Conservation (phyloP, 2,888 invertebrate species). For the Lacanobia wlatinum region DNA sequence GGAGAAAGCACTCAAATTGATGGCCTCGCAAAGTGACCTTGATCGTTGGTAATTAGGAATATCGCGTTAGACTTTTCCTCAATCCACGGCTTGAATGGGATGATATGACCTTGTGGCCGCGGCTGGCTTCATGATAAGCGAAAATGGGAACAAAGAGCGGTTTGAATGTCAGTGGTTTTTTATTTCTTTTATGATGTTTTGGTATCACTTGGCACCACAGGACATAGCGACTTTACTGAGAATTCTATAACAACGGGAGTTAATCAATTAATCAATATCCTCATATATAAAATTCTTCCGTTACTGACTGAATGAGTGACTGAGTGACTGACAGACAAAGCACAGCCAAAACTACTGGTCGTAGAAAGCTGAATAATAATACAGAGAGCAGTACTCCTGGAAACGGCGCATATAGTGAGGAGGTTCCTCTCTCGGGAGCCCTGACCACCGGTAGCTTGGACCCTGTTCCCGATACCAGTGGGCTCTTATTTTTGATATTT, state of each 20-base stretch:
- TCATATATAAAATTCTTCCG: no score
- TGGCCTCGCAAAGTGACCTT: constrained; percentile 41
- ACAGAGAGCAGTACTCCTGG: no score
- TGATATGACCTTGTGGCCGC: constrained; percentile 42
- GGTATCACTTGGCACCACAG: not conserved
- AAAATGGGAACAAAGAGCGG: constrained; percentile 25
- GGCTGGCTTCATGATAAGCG: constrained; percentile 30
- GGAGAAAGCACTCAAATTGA: constrained; percentile 33
- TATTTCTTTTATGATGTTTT: constrained; percentile 4
- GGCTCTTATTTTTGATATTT: no score
- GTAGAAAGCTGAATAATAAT: no score
- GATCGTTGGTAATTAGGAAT: constrained; percentile 52
- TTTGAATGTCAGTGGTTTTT: constrained; percentile 13
- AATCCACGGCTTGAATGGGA: constrained; percentile 27
- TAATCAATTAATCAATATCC: no score
- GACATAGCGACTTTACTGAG: not conserved
- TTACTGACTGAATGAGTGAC: no score
- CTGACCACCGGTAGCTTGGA: no score
- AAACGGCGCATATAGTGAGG: no score
- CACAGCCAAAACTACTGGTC: no score
- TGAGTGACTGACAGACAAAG: no score
- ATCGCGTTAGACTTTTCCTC: constrained; percentile 47
- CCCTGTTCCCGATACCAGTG: no score
- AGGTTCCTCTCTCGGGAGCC: no score
- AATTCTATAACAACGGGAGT: not conserved